A percentile compares a stretch with the other conserved stretches of the same genome.
phyloP scores from a whole-genome alignment of 2,888 invertebrate species.

The Synanthedon myopaeformis region DNA sequence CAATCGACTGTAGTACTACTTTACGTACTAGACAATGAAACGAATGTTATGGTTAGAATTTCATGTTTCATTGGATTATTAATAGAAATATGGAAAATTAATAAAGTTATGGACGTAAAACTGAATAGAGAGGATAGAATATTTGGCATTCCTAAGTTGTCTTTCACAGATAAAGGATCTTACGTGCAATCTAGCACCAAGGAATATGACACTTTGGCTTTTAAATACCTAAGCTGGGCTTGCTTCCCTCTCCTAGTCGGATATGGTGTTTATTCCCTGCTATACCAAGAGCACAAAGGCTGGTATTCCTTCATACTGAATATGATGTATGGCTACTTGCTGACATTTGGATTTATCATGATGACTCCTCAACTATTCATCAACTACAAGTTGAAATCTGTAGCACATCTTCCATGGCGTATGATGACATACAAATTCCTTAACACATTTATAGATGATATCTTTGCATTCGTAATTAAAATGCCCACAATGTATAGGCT shows the following conservation, averaged over 20 bases:
- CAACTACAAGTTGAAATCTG: constrained; percentile 99
- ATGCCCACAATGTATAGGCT: constrained; percentile 99
- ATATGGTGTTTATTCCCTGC: constrained; percentile 94
- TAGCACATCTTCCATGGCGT: constrained; percentile 99
- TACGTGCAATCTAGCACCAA: constrained; percentile 95
- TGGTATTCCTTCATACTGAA: constrained; percentile 99
- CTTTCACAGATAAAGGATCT: constrained; percentile 94
- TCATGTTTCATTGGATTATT: constrained; percentile 94
- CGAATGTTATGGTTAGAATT: constrained; percentile 94
- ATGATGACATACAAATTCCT: constrained; percentile 99
- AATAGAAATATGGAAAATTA: constrained; percentile 99
- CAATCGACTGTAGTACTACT: constrained; percentile 95
- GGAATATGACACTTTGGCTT: constrained; percentile 94
- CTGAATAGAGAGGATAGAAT: constrained; percentile 79
- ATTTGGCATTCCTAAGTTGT: constrained; percentile 84
- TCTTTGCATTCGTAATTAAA: constrained; percentile 99
- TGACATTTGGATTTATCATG: constrained; percentile 99
- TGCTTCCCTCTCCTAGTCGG: constrained; percentile 93
- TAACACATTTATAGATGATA: constrained; percentile 99
- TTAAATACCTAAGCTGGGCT: constrained; percentile 95
- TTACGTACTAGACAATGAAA: constrained; percentile 98
- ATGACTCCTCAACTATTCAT: constrained; percentile 99
- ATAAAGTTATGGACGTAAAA: constrained; percentile 89
- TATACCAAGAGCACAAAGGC: constrained; percentile 97
- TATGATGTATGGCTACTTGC: constrained; percentile 96